Conservation (phyloP, 2,888 invertebrate genomes). For the Chironomus tentans region DNA sequence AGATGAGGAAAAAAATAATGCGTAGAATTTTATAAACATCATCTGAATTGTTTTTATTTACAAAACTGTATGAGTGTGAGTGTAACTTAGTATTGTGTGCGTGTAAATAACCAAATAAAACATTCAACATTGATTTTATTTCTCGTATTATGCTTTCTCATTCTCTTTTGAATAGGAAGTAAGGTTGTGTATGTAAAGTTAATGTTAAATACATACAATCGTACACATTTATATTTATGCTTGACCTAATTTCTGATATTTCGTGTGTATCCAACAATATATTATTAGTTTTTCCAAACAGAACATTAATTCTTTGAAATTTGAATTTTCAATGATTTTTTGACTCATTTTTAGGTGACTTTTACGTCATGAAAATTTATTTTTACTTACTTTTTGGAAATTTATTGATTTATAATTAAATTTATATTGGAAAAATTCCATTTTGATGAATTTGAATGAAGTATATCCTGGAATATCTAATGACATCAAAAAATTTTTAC, state of each 20-base stretch:
- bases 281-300: not conserved
- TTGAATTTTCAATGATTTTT: not conserved
- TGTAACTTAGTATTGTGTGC: not conserved
- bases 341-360: not conserved
- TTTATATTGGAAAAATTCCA: not conserved
- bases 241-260: conserved; percentile 4
- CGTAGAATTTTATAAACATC: conserved; percentile 10
- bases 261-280: not conserved
- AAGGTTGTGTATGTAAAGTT: not conserved
- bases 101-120: not conserved
- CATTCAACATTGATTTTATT: not conserved
- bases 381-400: not conserved
- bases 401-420: not conserved
- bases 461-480: too few relatives aligned
- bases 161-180: not conserved
- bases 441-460: too few relatives aligned
- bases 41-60: not conserved
- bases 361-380: not conserved
- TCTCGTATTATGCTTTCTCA: not conserved
- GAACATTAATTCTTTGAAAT: not conserved
- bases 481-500: too few relatives aligned
- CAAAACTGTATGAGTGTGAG: not conserved
- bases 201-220: not conserved
- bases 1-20: not conserved
- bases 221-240: not conserved